Evolutionary conservation across 2,113 vertebrate species (phyloP).

Genomic region (Colaptes auratus): DNA sequence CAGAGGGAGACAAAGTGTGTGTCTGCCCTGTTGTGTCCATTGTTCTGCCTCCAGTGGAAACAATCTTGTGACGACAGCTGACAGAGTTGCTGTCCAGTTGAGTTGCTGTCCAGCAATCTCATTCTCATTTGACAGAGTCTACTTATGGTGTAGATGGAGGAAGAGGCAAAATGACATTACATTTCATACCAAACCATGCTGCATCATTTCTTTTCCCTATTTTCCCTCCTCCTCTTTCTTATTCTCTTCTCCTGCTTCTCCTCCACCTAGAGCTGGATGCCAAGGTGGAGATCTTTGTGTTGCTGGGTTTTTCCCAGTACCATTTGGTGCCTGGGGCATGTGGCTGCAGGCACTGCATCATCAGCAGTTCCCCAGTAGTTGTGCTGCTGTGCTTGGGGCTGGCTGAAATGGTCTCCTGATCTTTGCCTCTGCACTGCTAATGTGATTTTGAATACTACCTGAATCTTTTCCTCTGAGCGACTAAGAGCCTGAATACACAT

Average conservation of each 20-base stretch:
- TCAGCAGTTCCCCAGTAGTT: not conserved
- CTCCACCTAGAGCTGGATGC: not conserved
- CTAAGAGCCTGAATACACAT: too few species aligned
- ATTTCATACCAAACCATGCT: not conserved
- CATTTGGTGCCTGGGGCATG: fast-evolving
- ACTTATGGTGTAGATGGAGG: not conserved
- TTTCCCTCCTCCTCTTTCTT: not conserved
- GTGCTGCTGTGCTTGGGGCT: not conserved
- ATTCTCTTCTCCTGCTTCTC: not conserved
- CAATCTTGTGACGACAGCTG: not conserved
- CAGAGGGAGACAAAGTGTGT: not conserved
- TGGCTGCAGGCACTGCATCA: fast-evolving
- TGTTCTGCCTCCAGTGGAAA: not conserved
- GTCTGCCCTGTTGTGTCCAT: not conserved
- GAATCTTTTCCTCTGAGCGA: not conserved
- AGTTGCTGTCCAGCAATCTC: not conserved
- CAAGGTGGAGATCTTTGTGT: not conserved
- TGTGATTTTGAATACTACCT: not conserved
- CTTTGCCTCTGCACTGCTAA: not conserved
- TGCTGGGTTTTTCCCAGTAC: not conserved
- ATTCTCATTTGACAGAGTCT: not conserved
- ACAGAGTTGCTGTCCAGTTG: not conserved
- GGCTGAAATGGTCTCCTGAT: fast-evolving
- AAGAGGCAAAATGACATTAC: not conserved
- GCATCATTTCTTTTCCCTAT: fast-evolving